Evolutionary conservation across 2,113 vertebrate species (phyloP).

Genomic region (Pollimyrus isidori): DNA sequence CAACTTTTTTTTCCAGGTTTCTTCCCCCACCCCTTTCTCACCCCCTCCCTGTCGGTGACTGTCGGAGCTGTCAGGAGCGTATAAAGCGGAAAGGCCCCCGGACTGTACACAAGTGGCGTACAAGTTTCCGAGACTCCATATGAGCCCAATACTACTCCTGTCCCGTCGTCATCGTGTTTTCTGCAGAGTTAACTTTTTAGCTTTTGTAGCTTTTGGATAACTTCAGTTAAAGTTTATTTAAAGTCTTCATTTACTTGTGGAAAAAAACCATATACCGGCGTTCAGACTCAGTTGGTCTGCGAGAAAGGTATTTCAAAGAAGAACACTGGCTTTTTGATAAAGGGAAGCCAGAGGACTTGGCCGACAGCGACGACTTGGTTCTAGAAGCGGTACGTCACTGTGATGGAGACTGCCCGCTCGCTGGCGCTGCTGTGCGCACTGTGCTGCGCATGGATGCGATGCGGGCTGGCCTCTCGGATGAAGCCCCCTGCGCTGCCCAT

Average conservation of each 20-base stretch:
- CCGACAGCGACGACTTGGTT: neutral
- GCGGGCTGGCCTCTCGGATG: constrained; percentile 44
- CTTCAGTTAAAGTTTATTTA: neutral
- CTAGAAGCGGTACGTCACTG: neutral
- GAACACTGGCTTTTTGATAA: neutral
- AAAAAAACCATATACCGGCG: neutral
- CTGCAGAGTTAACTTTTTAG: neutral
- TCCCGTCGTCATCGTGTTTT: neutral
- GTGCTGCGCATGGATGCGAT: constrained; percentile 47
- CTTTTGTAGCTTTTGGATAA: neutral
- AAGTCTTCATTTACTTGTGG: neutral
- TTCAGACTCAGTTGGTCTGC: neutral
- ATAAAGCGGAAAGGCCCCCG: constrained; percentile 54
- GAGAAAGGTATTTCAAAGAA: neutral
- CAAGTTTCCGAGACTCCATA: constrained; percentile 23
- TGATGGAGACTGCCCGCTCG: constrained; percentile 50
- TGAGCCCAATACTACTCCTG: neutral
- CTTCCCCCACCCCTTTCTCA: constrained; percentile 24
- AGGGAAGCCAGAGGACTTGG: neutral
- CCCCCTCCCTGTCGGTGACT: constrained; percentile 34
- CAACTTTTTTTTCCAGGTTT: neutral
- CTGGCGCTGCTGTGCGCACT: constrained; percentile 47
- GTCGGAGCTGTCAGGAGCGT: constrained; percentile 50
- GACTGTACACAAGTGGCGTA: constrained; percentile 47
- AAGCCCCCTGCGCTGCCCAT: constrained; percentile 73